phyloP scores from a whole-genome alignment of 2,113 vertebrate species.

The Ammodytes marinus region DNA sequence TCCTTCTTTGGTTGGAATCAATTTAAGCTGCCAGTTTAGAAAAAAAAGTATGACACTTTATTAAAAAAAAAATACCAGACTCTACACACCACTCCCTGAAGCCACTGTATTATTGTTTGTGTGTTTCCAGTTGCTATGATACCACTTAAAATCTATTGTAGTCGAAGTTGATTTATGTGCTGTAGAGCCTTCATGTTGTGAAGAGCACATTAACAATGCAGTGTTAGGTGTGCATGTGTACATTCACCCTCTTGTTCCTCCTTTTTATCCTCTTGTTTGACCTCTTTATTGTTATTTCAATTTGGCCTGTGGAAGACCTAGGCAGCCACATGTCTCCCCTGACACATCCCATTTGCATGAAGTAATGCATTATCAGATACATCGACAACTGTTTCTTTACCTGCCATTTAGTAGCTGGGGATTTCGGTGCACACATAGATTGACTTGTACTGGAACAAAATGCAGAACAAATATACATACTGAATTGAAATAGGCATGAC shows the following conservation, averaged over 20 bases:
- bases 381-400: too few relatives aligned
- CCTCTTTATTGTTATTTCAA: neutral
- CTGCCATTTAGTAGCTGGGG: neutral
- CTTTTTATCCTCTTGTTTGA: too few relatives aligned
- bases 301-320: neutral
- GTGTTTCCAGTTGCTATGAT: slow-evolving; percentile 61
- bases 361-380: too few relatives aligned
- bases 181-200: slow-evolving; percentile 26
- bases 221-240: neutral
- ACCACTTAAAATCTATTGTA: slow-evolving; percentile 57
- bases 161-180: slow-evolving; percentile 45
- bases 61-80: slow-evolving; percentile 58
- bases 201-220: slow-evolving; percentile 4
- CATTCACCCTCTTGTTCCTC: too few relatives aligned
- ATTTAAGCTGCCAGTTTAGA: slow-evolving; percentile 36
- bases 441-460: neutral
- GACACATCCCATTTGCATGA: neutral
- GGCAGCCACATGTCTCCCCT: neutral
- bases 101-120: slow-evolving; percentile 45
- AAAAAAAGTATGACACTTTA: slow-evolving; percentile 33
- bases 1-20: slow-evolving; percentile 10
- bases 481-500: too few relatives aligned
- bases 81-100: slow-evolving; percentile 52
- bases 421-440: neutral
- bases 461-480: neutral